Base-by-base conservation (phyloP, 1,140 invertebrate species). In the Campoletis sonorensis region DNA sequence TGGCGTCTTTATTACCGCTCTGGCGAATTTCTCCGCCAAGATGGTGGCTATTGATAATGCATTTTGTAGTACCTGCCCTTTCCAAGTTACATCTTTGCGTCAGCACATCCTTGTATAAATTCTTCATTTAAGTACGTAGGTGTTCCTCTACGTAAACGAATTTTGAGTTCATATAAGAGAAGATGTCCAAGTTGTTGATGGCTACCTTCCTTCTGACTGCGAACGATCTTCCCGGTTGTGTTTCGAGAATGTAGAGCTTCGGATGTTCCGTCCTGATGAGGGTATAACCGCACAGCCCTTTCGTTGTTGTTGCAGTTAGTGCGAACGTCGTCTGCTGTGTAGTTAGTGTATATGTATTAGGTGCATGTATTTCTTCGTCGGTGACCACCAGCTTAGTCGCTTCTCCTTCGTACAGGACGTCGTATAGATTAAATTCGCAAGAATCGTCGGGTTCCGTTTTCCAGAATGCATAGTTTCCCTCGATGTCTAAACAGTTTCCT, bases 401-500 rank as follows among this genome's bases (percentile, higher is more conserved):
- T 0, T 5, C 30, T n/a, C 85, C 84, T 45, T 86, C 75, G 71
- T 83, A 85, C 0, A 85, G 18, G 0, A 79, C 51, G 11, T 51
- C 61, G 27, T 84, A 85, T 4, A 45, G 1, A 5, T 77, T 21
- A 21, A 84, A 85, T 0, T 72, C n/a, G 15, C 85, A 87, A 0
- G 68, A 67, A 8, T 83, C 79, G 4, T 1, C 0, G 0, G 83
- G 84, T 0, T 76, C 1, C 0, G 51, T 13, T 0, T 83, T n/a
- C 84, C 85, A 87, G 16, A 77, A 87, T 11, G 79, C 72, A 37
- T 64, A 49, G 8, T 80, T 79, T 8, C 61, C 81, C 16, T 85
- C 67, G 0, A 58, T 3, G n/a, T 86, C 85, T 0, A 81, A 4
- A 30, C 82, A 85, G 1, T 18, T n/a, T 8, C 64, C 80, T 0